These are phyloP conservation scores for Cephus pygmeus DNA, from an alignment of 2,888 invertebrate species.

Conservation along the genomic window DNA sequence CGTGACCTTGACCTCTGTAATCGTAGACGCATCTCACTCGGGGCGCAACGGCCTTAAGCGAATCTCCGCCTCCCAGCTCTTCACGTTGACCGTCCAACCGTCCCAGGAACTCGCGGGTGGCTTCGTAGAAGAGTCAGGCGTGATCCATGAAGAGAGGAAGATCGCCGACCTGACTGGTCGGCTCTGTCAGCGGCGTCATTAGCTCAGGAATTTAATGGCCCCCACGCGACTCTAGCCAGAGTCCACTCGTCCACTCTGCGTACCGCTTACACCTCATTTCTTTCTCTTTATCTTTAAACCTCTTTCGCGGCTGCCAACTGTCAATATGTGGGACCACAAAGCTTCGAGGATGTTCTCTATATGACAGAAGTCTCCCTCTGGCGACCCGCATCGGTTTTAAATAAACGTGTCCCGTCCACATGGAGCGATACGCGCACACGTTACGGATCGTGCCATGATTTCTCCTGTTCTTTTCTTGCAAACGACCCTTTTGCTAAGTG, in stretches of 20 bases:
- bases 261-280: neutral
- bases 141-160: neutral
- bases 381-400: neutral
- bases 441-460: neutral
- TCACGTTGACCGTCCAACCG: neutral
- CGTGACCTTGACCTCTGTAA: neutral
- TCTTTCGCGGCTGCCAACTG: neutral
- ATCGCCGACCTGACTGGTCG: neutral
- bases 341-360: neutral
- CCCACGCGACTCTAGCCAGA: neutral
- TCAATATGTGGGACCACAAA: neutral
- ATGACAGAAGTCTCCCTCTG: neutral
- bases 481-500: neutral
- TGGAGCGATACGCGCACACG: neutral
- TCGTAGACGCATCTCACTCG: neutral
- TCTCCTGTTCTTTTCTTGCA: neutral
- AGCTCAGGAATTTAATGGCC: constrained; percentile 1
- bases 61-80: neutral
- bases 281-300: neutral
- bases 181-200: neutral
- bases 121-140: neutral
- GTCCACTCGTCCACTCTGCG: neutral
- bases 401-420: neutral
- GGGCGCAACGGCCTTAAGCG: neutral
- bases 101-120: neutral